Conservation (phyloP, 2,888 invertebrate species). For the Cheilosia urbana region DNA sequence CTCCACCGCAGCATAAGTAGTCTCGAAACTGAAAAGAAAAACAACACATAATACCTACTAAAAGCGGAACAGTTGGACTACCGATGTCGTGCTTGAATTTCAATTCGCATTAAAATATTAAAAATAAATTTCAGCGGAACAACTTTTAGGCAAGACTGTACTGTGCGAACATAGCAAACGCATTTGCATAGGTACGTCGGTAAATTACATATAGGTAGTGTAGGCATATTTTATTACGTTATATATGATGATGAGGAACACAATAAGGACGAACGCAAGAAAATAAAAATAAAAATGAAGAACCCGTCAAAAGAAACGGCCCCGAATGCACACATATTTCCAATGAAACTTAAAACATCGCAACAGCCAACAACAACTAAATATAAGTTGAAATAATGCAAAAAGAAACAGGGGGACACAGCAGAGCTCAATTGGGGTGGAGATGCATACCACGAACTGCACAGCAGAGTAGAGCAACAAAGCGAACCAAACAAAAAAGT, state of each 20-base stretch:
- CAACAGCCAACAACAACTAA: slow-evolving; percentile 12
- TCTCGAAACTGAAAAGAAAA: too few species aligned
- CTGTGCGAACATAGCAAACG: neutral
- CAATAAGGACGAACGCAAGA: slow-evolving; percentile 5
- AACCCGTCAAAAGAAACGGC: slow-evolving; percentile 16
- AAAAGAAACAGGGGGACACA: slow-evolving; percentile 17
- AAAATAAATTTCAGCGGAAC: too few species aligned
- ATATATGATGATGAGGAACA: neutral
- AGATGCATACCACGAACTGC: slow-evolving; percentile 8
- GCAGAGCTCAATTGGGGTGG: slow-evolving; percentile 20
- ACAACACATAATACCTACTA: too few species aligned
- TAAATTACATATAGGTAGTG: neutral
- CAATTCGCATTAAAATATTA: too few species aligned
- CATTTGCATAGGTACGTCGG: neutral
- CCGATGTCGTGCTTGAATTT: too few species aligned
- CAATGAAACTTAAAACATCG: slow-evolving; percentile 25
- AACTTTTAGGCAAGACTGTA: neutral
- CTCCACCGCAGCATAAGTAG: too few species aligned
- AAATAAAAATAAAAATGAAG: neutral
- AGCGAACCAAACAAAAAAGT: slow-evolving; percentile 1
- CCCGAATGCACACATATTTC: slow-evolving; percentile 3
- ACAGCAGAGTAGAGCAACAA: neutral
- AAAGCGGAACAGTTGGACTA: too few species aligned
- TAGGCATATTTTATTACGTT: neutral
- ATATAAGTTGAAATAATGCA: slow-evolving; percentile 14